Evolutionary conservation across 2,113 vertebrate species (phyloP), one percentile per base, ranked within the genome.

Genomic region (Pantherophis guttatus): DNA sequence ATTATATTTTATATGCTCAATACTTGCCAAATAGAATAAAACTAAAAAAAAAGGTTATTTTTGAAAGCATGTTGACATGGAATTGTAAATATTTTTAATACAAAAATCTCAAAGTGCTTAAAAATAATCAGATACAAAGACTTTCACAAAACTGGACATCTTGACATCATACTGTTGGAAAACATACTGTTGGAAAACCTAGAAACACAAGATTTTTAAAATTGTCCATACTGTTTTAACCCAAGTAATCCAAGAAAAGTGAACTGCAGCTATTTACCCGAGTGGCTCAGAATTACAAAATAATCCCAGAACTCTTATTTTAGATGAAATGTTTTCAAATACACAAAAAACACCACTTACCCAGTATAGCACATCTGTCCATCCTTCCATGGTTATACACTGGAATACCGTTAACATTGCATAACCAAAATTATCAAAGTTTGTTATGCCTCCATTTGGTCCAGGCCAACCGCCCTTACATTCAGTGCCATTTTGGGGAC

Each of bases 361-460:
- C 99, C 99, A 99, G 97, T 99, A 99, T 2, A 99, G 97, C 93
- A 99, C 99, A 33, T 99, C 99, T 0, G 99, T 99, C 99, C 99
- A 99, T 70, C 99, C 99, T 97, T 99, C 99, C 99, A 99, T 99
- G 91, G 99, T 99, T 96, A 99, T 99, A 70, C 99, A 99, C 98
- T 99, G 99, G 96, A 99, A 99, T 95, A 99, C 99, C 2, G 99
- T 99, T 96, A 99, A 97, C 99, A 99, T 99, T 52, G 99, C 99
- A 96, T 99, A 99, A 89, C 99, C 98, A 97, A 99, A 99, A 97
- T 99, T 99, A 98, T 99, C 99, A 0, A 99, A 99, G 97, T 99
- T 99, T 95, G 99, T 99, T 96, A 99, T 99, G 97, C 99, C 99
- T 90, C 98, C 98, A 0, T 99, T 99, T 3, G 99, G 99, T 91